These are phyloP conservation scores for Misgurnus anguillicaudatus DNA, from an alignment of 2,113 vertebrate species.

Conservation along the genomic window DNA sequence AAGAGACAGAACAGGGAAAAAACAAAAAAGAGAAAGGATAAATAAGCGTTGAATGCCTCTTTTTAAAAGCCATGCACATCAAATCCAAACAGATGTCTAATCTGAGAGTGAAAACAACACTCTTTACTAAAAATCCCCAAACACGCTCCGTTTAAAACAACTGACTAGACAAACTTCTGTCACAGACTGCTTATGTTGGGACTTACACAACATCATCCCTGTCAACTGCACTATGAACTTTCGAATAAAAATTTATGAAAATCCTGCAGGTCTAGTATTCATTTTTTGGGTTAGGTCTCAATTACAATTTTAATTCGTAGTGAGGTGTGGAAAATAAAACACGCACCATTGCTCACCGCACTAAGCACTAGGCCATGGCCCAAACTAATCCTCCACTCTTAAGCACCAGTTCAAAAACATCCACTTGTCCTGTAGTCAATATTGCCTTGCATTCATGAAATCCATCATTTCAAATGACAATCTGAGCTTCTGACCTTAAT, in stretches of 20 bases:
- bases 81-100: background rate
- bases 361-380: slow-evolving; percentile 6
- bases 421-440: background rate
- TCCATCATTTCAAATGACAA: background rate
- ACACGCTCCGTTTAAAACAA: background rate
- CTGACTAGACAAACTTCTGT: background rate
- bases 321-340: background rate
- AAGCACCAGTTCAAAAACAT: slow-evolving; percentile 12
- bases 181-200: background rate
- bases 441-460: background rate
- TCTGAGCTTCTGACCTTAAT: background rate
- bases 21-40: slow-evolving; percentile 10
- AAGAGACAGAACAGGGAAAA: slow-evolving; percentile 10
- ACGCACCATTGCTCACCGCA: slow-evolving; percentile 8
- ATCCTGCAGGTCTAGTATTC: background rate
- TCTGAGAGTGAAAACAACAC: slow-evolving; percentile 11
- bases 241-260: background rate
- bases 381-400: background rate
- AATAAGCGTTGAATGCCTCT: slow-evolving; percentile 27
- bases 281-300: too few species aligned
- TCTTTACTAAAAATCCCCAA: background rate
- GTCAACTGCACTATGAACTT: background rate
- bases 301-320: too few species aligned
- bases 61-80: slow-evolving; percentile 11
- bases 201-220: background rate